Evolutionary conservation across 2,113 vertebrate species (phyloP).

Genomic region (Hippocampus guttulatus): DNA sequence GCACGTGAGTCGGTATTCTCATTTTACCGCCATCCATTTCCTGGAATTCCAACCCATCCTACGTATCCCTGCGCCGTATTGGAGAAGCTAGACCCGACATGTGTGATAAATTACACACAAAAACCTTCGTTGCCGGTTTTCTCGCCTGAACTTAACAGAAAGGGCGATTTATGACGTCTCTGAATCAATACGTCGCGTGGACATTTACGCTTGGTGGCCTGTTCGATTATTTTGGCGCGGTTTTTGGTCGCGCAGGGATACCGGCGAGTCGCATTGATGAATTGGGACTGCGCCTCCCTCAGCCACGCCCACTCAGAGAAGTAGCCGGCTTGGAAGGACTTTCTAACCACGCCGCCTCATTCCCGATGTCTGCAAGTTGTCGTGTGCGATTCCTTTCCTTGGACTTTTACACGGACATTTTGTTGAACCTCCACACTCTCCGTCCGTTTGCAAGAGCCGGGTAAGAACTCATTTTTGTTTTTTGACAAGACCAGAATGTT

Average conservation of each 20-base stretch:
- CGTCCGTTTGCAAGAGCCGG: neutral
- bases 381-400: neutral
- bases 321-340: neutral
- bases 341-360: conserved; percentile 31
- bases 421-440: neutral
- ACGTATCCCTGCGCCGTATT: conserved; percentile 52
- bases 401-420: conserved; percentile 29
- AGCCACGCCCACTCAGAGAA: conserved; percentile 68
- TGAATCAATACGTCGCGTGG: rapidly evolving
- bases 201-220: rapidly evolving
- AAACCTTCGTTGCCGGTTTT: rapidly evolving
- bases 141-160: neutral
- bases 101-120: rapidly evolving
- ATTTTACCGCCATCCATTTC: conserved; percentile 67
- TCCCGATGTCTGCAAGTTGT: neutral
- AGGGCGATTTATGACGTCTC: rapidly evolving
- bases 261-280: neutral
- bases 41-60: conserved; percentile 48
- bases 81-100: conserved; percentile 20
- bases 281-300: conserved; percentile 19
- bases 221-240: conserved; percentile 66
- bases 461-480: neutral
- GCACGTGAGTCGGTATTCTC: conserved; percentile 62
- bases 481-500: neutral
- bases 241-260: conserved; percentile 52